phyloP scores from a whole-genome alignment of 2,113 vertebrate species.

The Ploceus nigricollis region DNA sequence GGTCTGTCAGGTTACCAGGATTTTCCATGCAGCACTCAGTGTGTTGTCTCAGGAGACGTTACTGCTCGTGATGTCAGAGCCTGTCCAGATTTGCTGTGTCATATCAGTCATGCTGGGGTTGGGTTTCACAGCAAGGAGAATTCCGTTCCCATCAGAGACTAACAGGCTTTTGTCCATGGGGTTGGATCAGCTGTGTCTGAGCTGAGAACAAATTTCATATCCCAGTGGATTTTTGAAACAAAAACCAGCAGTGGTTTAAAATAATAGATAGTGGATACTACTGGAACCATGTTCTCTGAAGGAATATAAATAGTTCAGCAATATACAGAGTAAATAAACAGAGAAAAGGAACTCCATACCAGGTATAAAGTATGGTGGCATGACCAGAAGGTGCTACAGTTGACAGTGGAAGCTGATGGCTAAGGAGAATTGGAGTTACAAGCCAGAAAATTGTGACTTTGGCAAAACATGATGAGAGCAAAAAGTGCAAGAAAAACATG shows the following conservation, averaged over 20 bases:
- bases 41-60: not conserved
- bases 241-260: not conserved
- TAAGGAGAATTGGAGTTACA: not conserved
- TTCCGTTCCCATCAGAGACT: not conserved
- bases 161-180: not conserved
- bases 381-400: not conserved
- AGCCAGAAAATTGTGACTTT: not conserved
- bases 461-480: not conserved
- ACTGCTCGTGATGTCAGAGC: not conserved
- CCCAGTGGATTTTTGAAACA: not conserved
- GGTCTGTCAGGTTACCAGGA: not conserved
- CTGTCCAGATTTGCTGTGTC: not conserved
- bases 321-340: not conserved
- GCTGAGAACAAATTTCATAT: not conserved
- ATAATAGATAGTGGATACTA: not conserved
- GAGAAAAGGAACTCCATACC: rapidly evolving
- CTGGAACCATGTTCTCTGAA: not conserved
- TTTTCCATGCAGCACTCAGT: not conserved
- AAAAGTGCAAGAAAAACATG: not conserved
- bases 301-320: not conserved
- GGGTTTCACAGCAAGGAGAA: not conserved
- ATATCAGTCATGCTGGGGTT: too few relatives aligned
- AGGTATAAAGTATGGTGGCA: not conserved
- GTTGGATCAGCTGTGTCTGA: not conserved
- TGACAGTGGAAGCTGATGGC: not conserved